Evolutionary conservation across 2,888 invertebrate species (phyloP).

Genomic region (Taphrorychus bicolor): DNA sequence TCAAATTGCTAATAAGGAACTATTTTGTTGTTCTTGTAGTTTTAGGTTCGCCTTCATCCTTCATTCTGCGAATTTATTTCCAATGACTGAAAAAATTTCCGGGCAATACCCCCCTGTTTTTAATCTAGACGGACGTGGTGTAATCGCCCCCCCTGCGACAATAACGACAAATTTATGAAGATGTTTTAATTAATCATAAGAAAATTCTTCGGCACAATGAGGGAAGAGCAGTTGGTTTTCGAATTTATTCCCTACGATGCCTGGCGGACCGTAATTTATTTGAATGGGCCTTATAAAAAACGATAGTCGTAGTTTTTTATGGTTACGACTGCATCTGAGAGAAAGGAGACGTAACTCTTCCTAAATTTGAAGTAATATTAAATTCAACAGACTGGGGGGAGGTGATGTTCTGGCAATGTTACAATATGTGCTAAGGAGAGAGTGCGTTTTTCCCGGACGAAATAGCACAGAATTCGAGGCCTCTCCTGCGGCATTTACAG

Average conservation of each 20-base stretch:
- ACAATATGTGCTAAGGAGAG: no score
- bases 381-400: not conserved
- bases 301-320: slow-evolving; percentile 42
- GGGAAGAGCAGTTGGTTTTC: slow-evolving; percentile 36
- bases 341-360: slow-evolving; percentile 29
- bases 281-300: slow-evolving; percentile 36
- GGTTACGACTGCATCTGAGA: slow-evolving; percentile 31
- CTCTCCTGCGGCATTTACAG: not conserved
- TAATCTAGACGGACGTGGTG: slow-evolving; percentile 1
- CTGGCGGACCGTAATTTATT: slow-evolving; percentile 36
- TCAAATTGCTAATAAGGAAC: no score
- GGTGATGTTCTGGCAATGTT: not conserved
- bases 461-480: not conserved
- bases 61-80: no score
- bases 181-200: slow-evolving; percentile 53
- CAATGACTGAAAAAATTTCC: not conserved
- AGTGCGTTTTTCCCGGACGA: no score
- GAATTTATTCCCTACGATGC: slow-evolving; percentile 31
- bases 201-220: slow-evolving; percentile 36
- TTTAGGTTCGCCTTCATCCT: no score
- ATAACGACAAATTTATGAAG: slow-evolving; percentile 52
- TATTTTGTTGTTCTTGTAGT: no score
- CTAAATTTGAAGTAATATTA: slow-evolving; percentile 25
- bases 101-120: not conserved
- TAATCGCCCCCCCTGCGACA: slow-evolving; percentile 41